These are phyloP conservation scores for Drosophila kokeensis DNA, from an alignment of 2,888 invertebrate species.

Conservation along the genomic window DNA sequence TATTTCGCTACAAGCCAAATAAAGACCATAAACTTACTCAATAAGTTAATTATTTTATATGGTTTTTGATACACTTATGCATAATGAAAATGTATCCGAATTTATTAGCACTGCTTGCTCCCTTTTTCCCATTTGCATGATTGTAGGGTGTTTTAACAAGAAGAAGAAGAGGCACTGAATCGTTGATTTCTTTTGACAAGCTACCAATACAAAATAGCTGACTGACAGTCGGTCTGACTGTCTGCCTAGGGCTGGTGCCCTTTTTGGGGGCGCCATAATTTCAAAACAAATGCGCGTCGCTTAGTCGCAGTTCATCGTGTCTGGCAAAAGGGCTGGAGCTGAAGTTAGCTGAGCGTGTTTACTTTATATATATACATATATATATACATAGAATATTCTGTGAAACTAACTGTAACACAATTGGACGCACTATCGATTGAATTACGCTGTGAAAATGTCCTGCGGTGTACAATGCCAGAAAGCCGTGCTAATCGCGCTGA, in stretches of 20 bases:
- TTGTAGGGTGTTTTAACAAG: conserved; percentile 32
- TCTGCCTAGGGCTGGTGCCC: conserved; percentile 32
- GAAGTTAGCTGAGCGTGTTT: conserved; percentile 22
- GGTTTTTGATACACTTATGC: too few relatives aligned
- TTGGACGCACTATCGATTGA: conserved; percentile 66
- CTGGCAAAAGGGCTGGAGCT: conserved; percentile 64
- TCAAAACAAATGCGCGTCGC: conserved; percentile 67
- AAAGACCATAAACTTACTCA: background rate
- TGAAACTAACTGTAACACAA: conserved; percentile 32
- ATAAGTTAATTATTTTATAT: background rate
- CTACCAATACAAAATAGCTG: conserved; percentile 38
- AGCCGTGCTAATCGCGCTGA: conserved; percentile 74
- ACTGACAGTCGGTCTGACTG: conserved; percentile 27
- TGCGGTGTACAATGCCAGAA: conserved; percentile 76
- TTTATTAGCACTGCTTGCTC: background rate
- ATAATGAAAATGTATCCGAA: background rate
- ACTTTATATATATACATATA: conserved; percentile 2
- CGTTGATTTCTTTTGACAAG: conserved; percentile 45
- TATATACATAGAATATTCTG: conserved; percentile 6
- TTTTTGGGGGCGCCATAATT: conserved; percentile 66
- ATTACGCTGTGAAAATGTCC: conserved; percentile 63
- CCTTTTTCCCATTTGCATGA: background rate
- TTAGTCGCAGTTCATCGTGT: conserved; percentile 72
- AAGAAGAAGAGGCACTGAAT: conserved; percentile 28
- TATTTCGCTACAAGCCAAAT: background rate